Evolutionary conservation across 2,797 vertebrate genomes (phyloP), one percentile per base, ranked within the genome.

Genomic region (Glossophaga mutica): DNA sequence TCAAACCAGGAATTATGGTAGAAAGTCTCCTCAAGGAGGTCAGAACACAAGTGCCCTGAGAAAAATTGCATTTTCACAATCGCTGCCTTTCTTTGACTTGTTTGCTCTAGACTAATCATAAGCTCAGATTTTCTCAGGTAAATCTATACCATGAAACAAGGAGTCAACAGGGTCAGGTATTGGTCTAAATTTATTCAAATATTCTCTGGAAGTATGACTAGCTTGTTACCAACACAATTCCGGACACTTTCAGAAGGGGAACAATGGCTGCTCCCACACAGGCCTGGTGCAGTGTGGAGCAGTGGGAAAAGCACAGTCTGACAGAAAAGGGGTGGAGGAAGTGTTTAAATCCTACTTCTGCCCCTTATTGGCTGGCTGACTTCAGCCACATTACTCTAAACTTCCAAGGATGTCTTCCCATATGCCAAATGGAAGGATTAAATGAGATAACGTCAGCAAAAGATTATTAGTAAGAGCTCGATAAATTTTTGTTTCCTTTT

Each of bases 391-490:
- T 57, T n/a, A n/a, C 37, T 77, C 29, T 2, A 5, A 14, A 12
- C 21, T 32, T 59, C 50, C 59, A 34, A 12, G 21, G 44, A 9
- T 65, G 24, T 73, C 86, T 81, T 34, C 55, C 76, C 57, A 77
- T 44, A 84, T 77, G 32, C n/a, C 82, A 78, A 90, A 82, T 11
- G 16, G 39, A 42, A 94, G 32, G 29, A 18, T 26, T 89, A 78
- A 94, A 65, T 9, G 39, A 87, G 59, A 77, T 42, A 39, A 34
- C 32, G 39, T 11, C 10, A 6, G 14, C 48, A 76, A 62, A 37
- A 79, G 21, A 67, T 50, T 21, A 57, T 52, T 42, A 55, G 24
- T 37, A 77, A 82, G 42, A 46, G 78, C 65, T 71, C 44, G 29
- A 32, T 9, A 50, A 19, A 74, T 44, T 71, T 87, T 19, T 65